Percentiles rank a stretch among this genome's conserved stretches.
Conservation (phyloP, 35 echinoderm and acorn worm species). For the Nesometra sesokonis region DNA sequence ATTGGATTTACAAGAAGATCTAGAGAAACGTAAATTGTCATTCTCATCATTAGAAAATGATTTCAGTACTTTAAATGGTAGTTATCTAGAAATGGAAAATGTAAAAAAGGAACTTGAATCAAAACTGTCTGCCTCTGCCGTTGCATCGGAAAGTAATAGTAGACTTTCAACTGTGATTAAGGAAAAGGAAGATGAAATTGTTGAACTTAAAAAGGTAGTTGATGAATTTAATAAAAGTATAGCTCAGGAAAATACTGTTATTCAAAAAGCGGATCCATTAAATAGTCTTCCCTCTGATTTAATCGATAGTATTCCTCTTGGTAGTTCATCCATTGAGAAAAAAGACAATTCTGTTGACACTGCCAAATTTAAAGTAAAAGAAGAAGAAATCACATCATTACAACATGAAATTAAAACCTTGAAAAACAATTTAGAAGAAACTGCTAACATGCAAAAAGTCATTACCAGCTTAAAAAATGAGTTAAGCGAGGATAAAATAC, state of each 20-base stretch:
- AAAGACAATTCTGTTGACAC: not conserved
- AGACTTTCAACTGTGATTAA: not conserved
- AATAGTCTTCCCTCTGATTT: conserved; percentile 10
- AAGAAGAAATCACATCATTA: conserved; percentile 31
- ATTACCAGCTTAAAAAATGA: conserved; percentile 40
- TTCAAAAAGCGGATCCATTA: not conserved
- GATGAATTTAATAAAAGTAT: conserved; percentile 9
- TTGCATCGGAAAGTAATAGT: not conserved
- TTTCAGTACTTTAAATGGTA: conserved; percentile 37
- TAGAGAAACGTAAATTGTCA: conserved; percentile 41
- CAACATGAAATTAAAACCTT: not conserved
- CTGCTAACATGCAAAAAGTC: not conserved
- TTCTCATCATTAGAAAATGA: conserved; percentile 49
- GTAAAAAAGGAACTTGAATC: conserved; percentile 16
- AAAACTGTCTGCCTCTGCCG: not conserved
- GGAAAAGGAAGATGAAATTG: conserved; percentile 39
- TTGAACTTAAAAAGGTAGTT: conserved; percentile 13
- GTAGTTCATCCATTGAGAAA: no score
- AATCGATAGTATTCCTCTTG: not conserved
- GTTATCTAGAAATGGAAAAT: conserved; percentile 18
- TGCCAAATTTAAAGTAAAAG: conserved; percentile 33
- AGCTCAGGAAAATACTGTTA: conserved; percentile 12
- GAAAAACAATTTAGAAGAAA: not conserved
- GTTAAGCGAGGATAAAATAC: conserved; percentile 31
- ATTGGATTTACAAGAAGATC: conserved; percentile 28